Base-by-base conservation (phyloP, 2,113 vertebrate species). In the Dasyornis broadbenti region DNA sequence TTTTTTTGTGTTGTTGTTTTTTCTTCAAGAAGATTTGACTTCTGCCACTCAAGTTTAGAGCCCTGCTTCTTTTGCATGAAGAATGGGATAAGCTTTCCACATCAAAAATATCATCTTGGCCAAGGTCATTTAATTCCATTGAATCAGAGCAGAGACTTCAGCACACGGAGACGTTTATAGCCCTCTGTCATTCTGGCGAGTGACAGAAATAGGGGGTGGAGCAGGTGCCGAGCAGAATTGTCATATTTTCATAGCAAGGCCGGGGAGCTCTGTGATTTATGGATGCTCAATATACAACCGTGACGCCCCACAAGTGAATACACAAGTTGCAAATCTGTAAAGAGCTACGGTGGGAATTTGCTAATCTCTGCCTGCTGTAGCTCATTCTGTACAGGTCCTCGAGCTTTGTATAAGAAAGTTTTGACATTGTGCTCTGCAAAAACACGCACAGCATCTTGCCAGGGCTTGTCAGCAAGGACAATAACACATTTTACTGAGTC, bases 81-180 rank as follows among this genome's bases (percentile, higher is more conserved):
- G 72, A 95, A 96, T 71, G 57, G 56, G 15, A 68, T 86, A 83
- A 49, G 52, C 13, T 90, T 15, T 80, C 27, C 63, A 75, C 68
- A 91, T 90, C 79, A 95, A 97, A 97, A 92, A 92, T 84, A 96
- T 72, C 80, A 70, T 94, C 81, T 91, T 75, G 52, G 86, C 61
- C 92, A 95, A 97, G 95, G 95, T 97, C 95, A 94, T 94, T 96
- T 97, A 90, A 97, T 96, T 95, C 60, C 44, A 40, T 47, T 0
- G n/a, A 85, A 95, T 94, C 69, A 76, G 68, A 97, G 18, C 57
- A 47, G 82, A 40, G 40, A 12, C 42, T 20, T 28, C 50, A 17
- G 56, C 69, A 91, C 85, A 40, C 28, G 64, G 76, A 96, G 80
- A 87, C 50, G 0, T 95, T 97, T 97, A 96, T 72, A 89, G 94